Evolutionary conservation across 2,113 vertebrate species (phyloP), one percentile per base, ranked within the genome.

Genomic region (Acanthisitta chloris): DNA sequence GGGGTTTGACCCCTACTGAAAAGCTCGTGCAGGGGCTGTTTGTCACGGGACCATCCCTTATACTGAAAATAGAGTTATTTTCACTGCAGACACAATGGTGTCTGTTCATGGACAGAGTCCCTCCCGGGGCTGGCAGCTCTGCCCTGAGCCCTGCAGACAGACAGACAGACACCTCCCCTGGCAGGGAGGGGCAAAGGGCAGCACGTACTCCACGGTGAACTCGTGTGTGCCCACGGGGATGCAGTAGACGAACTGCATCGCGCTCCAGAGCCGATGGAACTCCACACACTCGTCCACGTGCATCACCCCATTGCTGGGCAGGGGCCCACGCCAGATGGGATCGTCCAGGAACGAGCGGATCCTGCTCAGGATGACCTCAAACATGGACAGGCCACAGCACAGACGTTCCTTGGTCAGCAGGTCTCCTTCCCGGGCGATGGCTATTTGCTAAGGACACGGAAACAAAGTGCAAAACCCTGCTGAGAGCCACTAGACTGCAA

Each of bases 231-330:
- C 99, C 85, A 99, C 99, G 0, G 99, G 99, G 96, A 99, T 99
- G 97, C 99, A 99, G 97, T 99, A 99, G 25, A 99, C 99, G 8
- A 99, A 99, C 95, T 99, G 99, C 99, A 99, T 99, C 6, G 99
- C 99, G 3, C 99, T 99, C 99, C 99, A 99, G 23, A 99, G 98
- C 25, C 99, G 96, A 83, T 99, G 99, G 86, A 99, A 99, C 78
- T 99, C 98, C 81, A 99, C 98, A 0, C 99, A 99, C 91, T 99
- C 99, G 1, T 99, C 99, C 96, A 99, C 98, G 0, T 99, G 99
- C 99, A 99, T 99, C 94, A 99, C 99, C 1, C 99, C 99, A 0
- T 99, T 99, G 97, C 98, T 99, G 76, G 99, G 98, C 74, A 99
- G 98, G 17, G 99, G 99, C 3, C 99, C 99, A 0, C 98, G 98